Evolutionary conservation across 2,113 vertebrate species (phyloP).

Genomic region (Pionites leucogaster): DNA sequence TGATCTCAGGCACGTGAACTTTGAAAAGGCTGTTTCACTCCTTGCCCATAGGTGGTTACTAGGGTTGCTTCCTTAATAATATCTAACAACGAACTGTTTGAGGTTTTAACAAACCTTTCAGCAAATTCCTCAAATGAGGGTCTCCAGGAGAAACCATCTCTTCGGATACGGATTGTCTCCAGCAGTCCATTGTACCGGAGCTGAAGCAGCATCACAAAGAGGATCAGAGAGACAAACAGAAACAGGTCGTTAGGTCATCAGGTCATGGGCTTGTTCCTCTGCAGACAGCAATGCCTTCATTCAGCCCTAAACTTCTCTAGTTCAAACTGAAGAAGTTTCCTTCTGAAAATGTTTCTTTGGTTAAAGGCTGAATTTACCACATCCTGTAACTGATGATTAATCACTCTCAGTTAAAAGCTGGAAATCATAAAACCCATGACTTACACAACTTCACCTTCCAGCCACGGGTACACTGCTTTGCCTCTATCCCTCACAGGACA

Average conservation of each 20-base stretch:
- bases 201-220: conserved; percentile 46
- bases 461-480: not conserved
- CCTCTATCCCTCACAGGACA: not conserved
- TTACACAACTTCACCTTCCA: not conserved
- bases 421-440: not conserved
- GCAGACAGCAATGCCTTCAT: not conserved
- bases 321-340: not conserved
- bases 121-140: conserved; percentile 78
- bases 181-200: conserved; percentile 78
- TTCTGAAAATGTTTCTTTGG: not conserved
- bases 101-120: conserved; percentile 64
- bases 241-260: not conserved
- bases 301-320: not conserved
- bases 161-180: conserved; percentile 79
- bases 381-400: not conserved
- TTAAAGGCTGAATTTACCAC: not conserved
- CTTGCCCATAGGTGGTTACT: not conserved
- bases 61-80: not conserved
- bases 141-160: conserved; percentile 80
- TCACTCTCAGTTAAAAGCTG: not conserved
- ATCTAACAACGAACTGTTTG: not conserved
- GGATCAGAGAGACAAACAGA: not conserved
- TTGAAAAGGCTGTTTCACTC: not conserved
- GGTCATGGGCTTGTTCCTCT: not conserved
- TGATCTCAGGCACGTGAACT: not conserved